Base-by-base conservation (phyloP, 2,797 vertebrate species). In the Sebastes taczanowskii region DNA sequence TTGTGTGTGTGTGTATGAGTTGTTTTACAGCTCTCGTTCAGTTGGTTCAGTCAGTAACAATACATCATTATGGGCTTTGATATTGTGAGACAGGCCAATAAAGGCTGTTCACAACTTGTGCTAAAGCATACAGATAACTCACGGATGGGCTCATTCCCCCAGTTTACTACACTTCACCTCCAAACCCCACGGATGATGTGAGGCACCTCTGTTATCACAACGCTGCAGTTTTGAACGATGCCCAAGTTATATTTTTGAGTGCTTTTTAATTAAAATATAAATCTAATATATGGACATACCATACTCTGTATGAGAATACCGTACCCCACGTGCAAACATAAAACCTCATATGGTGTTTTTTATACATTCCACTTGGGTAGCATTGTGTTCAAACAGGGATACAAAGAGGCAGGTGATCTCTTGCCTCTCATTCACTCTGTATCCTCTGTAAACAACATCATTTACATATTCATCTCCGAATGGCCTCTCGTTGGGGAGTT, bases 41-140 rank as follows among this genome's bases (percentile, higher is more conserved):
- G 63, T 69, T 25, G 29, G 38, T 78, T 66, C 64, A 75, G 70
- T 67, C 73, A 35, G 70, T 77, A 71, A 82, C 78, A 81, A 63
- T 68, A 53, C 55, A 81, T 87, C 74, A 73, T 86, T 76, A 74
- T 58, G 18, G 52, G 11, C 53, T 83, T 71, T 83, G 67, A 80
- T 72, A 62, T 77, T 58, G 59, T 60, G 72, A 83, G 58, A 83
- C 58, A 62, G 62, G 64, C 53, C 55, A 81, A 74, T 64, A 66
- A 69, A 80, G 18, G 52, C 38, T 71, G 72, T 55, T 72, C 62
- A 67, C 1, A 62, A 71, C 63, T 62, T 74, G 27, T 18, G 30
- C 63, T 66, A 55, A 49, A 27, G 32, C 18, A 59, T 6, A 69
- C 22, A 69, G 67, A 56, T 35, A 56, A 7, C 71, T 74, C 55